Evolutionary conservation across 2,888 invertebrate species (phyloP), one percentile per base, ranked within the genome.

Genomic region (Mimumesa dahlbomi): DNA sequence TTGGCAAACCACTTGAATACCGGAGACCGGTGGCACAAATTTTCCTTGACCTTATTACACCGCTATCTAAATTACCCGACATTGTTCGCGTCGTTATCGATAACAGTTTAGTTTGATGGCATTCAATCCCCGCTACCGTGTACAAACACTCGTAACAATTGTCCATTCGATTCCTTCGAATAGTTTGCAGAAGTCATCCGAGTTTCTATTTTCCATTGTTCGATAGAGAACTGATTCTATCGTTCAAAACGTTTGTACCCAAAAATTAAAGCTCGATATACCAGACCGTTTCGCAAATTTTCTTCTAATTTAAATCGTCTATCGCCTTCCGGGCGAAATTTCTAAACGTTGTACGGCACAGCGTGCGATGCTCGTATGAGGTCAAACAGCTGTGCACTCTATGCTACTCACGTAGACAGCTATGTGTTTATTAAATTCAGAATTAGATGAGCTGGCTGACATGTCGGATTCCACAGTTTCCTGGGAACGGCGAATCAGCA

Each of bases 391-490:
- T 53, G 63, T 38, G 56, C 61, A 16, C 29, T 11, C 43, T 21
- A 59, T 68, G 45, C 54, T 25, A 45, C 16, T 40, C 62, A 53
- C 58, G 61, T 43, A 52, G 75, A 70, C 66, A 75, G 84, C 80
- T 83, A 84, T 84, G 83, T 81, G 82, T 82, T 82, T 84, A 84
- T 84, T 84, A 84, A 84, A 84, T 83, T 84, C 79, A 80, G 75
- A 83, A 83, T 82, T 83, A 76, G 75, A 75, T 68, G 75, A 57
- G 67, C 67, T 46, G 64, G 49, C 70, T 62, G 76, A 65, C 73
- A 74, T 63, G 73, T 67, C 61, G 74, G 73, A 84, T 84, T 82
- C 80, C 83, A 63, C 54, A 65, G 68, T 68, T 73, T 34, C 52
- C 66, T 40, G 56, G 73, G 59, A 77, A 63, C 53, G 63, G 50